These are phyloP conservation scores for Sinocyclocheilus maitianheensis DNA, from an alignment of 2,113 vertebrate species.

Conservation along the genomic window DNA sequence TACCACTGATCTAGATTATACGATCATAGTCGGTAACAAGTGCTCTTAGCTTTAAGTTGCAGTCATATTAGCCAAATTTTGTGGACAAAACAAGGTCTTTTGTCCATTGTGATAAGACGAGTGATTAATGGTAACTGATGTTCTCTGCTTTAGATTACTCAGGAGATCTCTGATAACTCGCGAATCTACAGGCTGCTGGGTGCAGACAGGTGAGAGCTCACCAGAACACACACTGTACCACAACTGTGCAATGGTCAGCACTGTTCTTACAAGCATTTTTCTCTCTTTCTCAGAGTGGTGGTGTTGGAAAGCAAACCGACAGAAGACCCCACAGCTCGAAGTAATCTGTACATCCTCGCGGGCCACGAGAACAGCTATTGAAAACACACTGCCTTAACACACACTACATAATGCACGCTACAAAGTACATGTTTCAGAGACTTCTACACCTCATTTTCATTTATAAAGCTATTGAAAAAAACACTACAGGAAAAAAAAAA, in stretches of 20 bases:
- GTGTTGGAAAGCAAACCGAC: slow-evolving; percentile 97
- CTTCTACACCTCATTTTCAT: slow-evolving; percentile 29
- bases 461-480: slow-evolving; percentile 14
- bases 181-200: slow-evolving; percentile 97
- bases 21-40: background rate
- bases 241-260: no score
- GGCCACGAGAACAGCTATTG: slow-evolving; percentile 99
- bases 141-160: slow-evolving; percentile 84
- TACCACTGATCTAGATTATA: background rate
- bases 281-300: slow-evolving; percentile 82
- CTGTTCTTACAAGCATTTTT: background rate
- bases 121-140: background rate
- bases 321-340: slow-evolving; percentile 96
- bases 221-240: background rate
- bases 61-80: background rate
- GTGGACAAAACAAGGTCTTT: no score
- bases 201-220: slow-evolving; percentile 88
- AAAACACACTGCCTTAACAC: slow-evolving; percentile 64
- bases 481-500: background rate
- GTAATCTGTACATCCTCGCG: slow-evolving; percentile 98
- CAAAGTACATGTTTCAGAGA: background rate
- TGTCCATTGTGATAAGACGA: background rate
- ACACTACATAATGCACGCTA: slow-evolving; percentile 24
- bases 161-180: slow-evolving; percentile 97
- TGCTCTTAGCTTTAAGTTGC: background rate